phyloP scores from a whole-genome alignment of 2,113 vertebrate genomes.

The Capreolus pygargus region DNA sequence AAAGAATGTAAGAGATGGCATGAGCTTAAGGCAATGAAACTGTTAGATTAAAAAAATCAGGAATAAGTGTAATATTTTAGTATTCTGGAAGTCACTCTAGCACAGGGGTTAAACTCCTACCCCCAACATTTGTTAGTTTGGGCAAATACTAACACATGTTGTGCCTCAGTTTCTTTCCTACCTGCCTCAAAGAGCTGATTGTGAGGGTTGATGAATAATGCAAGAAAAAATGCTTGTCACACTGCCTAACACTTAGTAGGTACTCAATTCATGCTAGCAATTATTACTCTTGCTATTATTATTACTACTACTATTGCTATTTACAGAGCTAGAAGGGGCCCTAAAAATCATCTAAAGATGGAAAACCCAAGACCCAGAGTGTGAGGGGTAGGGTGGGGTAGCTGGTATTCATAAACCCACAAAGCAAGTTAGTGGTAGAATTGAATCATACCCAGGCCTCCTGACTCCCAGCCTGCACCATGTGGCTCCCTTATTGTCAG shows the following conservation, averaged over 20 bases:
- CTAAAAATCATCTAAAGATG: slow-evolving; percentile 3
- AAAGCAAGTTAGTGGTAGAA: not conserved
- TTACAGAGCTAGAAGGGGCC: not conserved
- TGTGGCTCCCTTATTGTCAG: not conserved
- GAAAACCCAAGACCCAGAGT: not conserved
- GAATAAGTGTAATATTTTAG: not conserved
- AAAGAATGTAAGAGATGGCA: not conserved
- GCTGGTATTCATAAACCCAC: not conserved
- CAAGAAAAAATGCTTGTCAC: not conserved
- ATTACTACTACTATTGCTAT: not conserved
- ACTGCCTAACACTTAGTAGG: not conserved
- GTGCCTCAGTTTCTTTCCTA: not conserved
- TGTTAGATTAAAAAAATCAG: not conserved
- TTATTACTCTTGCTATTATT: not conserved
- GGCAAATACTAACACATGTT: not conserved
- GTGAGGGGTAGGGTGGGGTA: not conserved
- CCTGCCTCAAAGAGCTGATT: not conserved
- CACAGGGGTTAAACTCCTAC: not conserved
- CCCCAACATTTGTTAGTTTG: not conserved
- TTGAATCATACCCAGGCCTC: not conserved
- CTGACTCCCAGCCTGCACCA: not conserved
- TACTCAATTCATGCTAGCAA: not conserved
- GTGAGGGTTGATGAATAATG: not conserved
- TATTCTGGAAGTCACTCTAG: not conserved
- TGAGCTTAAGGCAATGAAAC: not conserved